Evolutionary conservation across 2,797 vertebrate genomes (phyloP).

Genomic region (Mareca penelope): DNA sequence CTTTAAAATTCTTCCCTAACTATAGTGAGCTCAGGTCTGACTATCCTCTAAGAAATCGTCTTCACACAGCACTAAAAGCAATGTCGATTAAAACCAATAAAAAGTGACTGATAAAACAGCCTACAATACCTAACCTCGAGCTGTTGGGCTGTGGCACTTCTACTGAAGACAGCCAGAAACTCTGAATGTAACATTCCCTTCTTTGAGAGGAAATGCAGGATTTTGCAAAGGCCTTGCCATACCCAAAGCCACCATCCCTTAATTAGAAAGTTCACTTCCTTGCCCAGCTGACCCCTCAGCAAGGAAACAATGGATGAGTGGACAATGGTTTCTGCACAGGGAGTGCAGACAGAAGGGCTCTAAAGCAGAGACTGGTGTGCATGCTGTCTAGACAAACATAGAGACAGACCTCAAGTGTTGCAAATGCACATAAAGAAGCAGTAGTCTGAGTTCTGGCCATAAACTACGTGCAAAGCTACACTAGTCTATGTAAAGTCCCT

Average conservation of each 20-base stretch:
- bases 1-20: neutral
- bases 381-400: rapidly evolving
- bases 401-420: neutral
- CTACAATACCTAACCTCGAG: neutral
- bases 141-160: neutral
- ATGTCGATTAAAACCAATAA: neutral
- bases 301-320: neutral
- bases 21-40: neutral
- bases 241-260: neutral
- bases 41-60: neutral
- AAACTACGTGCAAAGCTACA: neutral
- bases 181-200: neutral
- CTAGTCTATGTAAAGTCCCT: neutral
- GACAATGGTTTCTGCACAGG: neutral
- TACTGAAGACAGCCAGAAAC: neutral
- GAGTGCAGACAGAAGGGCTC: neutral
- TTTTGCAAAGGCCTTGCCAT: neutral
- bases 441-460: neutral
- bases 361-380: neutral
- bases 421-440: neutral
- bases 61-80: neutral
- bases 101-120: neutral
- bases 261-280: neutral
- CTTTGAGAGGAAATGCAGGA: neutral
- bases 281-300: neutral